phyloP scores from a whole-genome alignment of 1,140 invertebrate genomes.

The Delia radicum region DNA sequence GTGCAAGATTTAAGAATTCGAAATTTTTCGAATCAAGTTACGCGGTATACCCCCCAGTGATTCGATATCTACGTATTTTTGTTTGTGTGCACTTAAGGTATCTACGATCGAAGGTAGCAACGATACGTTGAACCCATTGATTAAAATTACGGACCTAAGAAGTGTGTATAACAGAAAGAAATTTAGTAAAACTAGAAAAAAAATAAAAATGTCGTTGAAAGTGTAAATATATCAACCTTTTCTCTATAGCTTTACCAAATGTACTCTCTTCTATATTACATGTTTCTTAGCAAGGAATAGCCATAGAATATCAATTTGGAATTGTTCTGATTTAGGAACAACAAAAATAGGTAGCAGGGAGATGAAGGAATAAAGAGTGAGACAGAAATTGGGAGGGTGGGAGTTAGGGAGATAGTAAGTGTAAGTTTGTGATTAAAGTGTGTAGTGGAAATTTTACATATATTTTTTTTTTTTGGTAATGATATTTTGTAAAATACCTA shows the following conservation, averaged over 20 bases:
- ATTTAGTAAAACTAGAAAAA: not conserved
- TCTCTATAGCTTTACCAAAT: no score
- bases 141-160: not conserved
- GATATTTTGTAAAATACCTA: constrained; percentile 8
- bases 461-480: not conserved
- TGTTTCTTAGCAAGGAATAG: not conserved
- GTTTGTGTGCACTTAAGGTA: no score
- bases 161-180: not conserved
- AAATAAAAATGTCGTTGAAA: no score
- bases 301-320: not conserved
- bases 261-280: no score
- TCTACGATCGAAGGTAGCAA: no score
- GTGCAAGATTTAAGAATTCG: no score
- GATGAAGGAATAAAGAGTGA: not conserved
- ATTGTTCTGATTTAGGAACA: not conserved
- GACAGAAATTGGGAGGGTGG: not conserved
- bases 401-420: not conserved
- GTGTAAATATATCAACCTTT: no score
- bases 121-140: no score
- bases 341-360: not conserved
- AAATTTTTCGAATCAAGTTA: no score
- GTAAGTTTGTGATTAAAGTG: not conserved
- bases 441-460: no score
- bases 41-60: no score
- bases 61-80: no score